Evolutionary conservation across 2,113 vertebrate genomes (phyloP).

Genomic region (Clarias magur): DNA sequence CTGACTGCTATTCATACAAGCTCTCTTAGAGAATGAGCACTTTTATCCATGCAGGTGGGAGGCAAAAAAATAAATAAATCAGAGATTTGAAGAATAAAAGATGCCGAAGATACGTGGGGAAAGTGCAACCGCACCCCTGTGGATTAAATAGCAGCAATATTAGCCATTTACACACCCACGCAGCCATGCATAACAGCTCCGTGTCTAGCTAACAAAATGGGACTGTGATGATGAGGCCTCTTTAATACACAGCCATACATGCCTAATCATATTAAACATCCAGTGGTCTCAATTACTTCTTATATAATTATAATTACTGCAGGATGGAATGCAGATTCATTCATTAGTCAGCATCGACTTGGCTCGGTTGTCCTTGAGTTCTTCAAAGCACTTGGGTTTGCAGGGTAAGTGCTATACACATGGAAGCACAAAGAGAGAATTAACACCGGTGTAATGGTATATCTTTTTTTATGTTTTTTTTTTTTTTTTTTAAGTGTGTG

Average conservation of each 20-base stretch:
- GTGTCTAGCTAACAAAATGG: slow-evolving; percentile 1
- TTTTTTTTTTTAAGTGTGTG: neutral
- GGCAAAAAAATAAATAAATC: slow-evolving; percentile 3
- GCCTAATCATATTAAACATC: slow-evolving; percentile 35
- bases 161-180: slow-evolving; percentile 21
- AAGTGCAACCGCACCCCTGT: slow-evolving; percentile 23
- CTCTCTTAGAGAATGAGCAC: slow-evolving; percentile 52
- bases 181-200: neutral
- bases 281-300: slow-evolving; percentile 35
- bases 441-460: neutral
- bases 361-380: slow-evolving; percentile 20
- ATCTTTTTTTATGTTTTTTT: neutral
- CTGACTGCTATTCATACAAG: slow-evolving; percentile 58
- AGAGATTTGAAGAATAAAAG: slow-evolving; percentile 18
- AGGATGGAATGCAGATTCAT: slow-evolving; percentile 27
- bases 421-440: neutral
- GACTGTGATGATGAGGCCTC: slow-evolving; percentile 3
- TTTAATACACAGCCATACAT: slow-evolving; percentile 14
- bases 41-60: slow-evolving; percentile 53
- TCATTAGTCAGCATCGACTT: slow-evolving; percentile 26
- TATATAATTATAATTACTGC: slow-evolving; percentile 33
- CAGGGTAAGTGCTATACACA: neutral
- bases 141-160: slow-evolving; percentile 30
- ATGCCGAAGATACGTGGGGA: neutral
- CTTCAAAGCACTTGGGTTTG: neutral